A percentile compares a stretch with the other conserved stretches of the same genome.
Conservation (phyloP, 1,140 invertebrate genomes). For the Bradynema listronoti region DNA sequence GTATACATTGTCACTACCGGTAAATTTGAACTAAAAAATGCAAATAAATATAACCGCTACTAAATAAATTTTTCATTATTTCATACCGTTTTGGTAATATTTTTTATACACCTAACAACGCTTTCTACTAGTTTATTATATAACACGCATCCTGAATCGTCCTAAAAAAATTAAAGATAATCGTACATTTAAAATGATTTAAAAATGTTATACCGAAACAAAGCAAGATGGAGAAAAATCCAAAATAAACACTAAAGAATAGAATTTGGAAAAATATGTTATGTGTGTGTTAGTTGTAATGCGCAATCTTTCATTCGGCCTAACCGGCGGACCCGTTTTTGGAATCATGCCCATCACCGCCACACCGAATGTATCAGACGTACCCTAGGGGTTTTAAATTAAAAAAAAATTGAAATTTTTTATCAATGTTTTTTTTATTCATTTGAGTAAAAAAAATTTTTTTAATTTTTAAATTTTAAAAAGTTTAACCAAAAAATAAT, state of each 20-base stretch:
- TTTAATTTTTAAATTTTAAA: not conserved
- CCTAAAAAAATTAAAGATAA: constrained; percentile 52
- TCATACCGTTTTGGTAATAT: constrained; percentile 66
- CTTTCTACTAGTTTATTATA: constrained; percentile 68
- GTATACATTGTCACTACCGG: constrained; percentile 67
- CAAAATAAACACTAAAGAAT: constrained; percentile 67
- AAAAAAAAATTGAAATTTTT: not conserved
- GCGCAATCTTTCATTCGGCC: constrained; percentile 1
- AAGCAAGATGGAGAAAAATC: constrained; percentile 74
- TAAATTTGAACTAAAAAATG: constrained; percentile 67
- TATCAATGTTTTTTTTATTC: constrained; percentile 3
- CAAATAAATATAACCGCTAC: constrained; percentile 17
- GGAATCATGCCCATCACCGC: constrained; percentile 24
- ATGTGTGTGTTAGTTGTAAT: constrained; percentile 13
- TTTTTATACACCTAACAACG: constrained; percentile 66
- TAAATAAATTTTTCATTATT: constrained; percentile 13
- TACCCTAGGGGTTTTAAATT: constrained; percentile 9
- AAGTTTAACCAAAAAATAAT: not conserved
- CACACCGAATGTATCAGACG: constrained; percentile 3
- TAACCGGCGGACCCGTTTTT: constrained; percentile 11
- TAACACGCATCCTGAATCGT: constrained; percentile 68
- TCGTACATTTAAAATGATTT: not conserved
- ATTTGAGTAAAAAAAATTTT: constrained; percentile 2
- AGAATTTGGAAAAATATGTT: constrained; percentile 33
- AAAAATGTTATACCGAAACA: constrained; percentile 63